Evolutionary conservation across 2,113 vertebrate species (phyloP).

Genomic region (Pomatostomus ruficeps): DNA sequence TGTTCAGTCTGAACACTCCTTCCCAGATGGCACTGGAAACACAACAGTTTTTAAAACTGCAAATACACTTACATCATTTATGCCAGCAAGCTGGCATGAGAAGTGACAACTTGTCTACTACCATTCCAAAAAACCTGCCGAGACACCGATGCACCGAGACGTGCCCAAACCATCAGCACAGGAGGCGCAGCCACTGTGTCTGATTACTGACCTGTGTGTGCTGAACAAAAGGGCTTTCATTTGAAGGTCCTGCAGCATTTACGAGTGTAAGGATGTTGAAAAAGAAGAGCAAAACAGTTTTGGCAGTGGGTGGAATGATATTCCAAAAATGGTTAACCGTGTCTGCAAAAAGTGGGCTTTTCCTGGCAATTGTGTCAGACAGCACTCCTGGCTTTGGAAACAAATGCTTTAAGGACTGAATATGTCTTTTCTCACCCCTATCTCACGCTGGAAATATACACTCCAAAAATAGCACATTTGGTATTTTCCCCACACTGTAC

Average conservation of each 20-base stretch:
- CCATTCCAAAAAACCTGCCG: background rate
- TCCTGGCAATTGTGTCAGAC: background rate
- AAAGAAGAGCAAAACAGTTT: background rate
- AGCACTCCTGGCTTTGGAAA: background rate
- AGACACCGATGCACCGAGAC: background rate
- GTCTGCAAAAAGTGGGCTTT: background rate
- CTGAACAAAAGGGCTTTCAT: background rate
- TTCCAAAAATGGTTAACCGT: background rate
- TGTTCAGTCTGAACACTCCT: background rate
- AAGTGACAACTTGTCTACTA: background rate
- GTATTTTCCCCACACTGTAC: background rate
- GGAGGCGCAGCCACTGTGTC: background rate
- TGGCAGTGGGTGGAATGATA: background rate
- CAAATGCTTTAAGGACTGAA: background rate
- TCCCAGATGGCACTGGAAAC: background rate
- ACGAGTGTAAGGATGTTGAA: background rate
- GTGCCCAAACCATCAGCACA: background rate
- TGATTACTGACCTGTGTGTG: background rate
- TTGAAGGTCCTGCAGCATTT: background rate
- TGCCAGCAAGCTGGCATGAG: background rate
- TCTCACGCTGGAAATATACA: background rate
- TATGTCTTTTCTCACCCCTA: background rate
- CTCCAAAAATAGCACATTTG: background rate
- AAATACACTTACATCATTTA: background rate
- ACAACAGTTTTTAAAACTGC: background rate